Base-by-base conservation (phyloP, 2,797 vertebrate genomes). In the Clarias fuscus region DNA sequence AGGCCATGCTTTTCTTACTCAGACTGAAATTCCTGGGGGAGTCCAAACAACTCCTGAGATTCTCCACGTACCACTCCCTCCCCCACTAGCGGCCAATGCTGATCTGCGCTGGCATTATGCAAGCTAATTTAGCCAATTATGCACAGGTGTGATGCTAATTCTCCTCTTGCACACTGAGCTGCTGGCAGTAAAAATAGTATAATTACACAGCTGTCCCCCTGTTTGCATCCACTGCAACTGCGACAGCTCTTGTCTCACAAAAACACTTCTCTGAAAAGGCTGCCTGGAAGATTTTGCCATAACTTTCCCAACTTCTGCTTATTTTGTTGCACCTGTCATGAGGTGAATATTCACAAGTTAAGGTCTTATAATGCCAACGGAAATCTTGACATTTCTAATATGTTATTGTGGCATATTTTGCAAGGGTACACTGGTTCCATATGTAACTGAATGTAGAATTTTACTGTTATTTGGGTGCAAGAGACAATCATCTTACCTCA, bases 111-210 rank as follows among this genome's bases (percentile, higher is more conserved):
- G 91, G 92, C 86, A 93, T 94, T 95, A 93, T 94, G 94, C 93
- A 93, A 94, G 93, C 94, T 95, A 94, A 96, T 95, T 96, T 93
- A 94, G 93, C 93, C 94, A 95, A 96, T 96, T 96, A 96, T 93
- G 92, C 93, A 93, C 95, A 96, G 95, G 95, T 96, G 95, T 93
- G 95, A 95, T 94, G 94, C 94, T 96, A 96, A 96, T 96, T 95
- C 94, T 92, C 93, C 93, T 84, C 93, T 93, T 91, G 91, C 93
- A 93, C 93, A 94, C 90, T 91, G 86, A 90, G 92, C 92, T 94
- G 92, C 93, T 92, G 91, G 93, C 94, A 93, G 94, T 94, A 96
- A 95, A 95, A 96, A 95, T 94, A 95, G 94, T 93, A 93, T 95
- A 95, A 96, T 96, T 95, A 95, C 93, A 93, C 94, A 95, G 91